Evolutionary conservation across 2,113 vertebrate genomes (phyloP).

Genomic region (Coptodon bakossiorum): DNA sequence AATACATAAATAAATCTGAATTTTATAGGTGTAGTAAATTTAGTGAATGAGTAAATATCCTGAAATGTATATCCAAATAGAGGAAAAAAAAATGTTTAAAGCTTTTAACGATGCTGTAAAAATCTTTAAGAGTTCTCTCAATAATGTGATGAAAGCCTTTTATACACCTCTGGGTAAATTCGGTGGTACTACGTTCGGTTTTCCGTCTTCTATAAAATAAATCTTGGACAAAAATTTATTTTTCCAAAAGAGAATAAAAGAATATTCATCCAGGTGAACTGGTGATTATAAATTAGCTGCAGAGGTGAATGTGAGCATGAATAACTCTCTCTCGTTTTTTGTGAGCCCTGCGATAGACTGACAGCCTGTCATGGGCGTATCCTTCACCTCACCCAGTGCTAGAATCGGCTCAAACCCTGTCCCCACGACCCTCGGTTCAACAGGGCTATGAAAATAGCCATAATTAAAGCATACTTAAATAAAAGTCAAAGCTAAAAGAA

Average conservation of each 20-base stretch:
- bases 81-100: not conserved
- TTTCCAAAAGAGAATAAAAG: not conserved
- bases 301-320: not conserved
- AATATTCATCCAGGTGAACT: not conserved
- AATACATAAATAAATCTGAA: not conserved
- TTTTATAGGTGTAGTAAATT: not conserved
- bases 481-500: not conserved
- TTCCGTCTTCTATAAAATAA: not conserved
- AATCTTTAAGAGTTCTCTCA: not conserved
- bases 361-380: not conserved
- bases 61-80: not conserved
- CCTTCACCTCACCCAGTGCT: not conserved
- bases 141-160: not conserved
- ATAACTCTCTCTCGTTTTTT: not conserved
- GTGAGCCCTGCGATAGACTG: not conserved
- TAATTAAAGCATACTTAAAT: not conserved
- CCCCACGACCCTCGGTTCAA: not conserved
- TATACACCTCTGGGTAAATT: not conserved
- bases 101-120: not conserved
- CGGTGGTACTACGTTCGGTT: rapidly evolving
- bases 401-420: not conserved
- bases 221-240: not conserved
- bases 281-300: not conserved
- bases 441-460: rapidly evolving
- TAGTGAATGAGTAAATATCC: not conserved